These are phyloP conservation scores for Nycteola revayana DNA, from an alignment of 2,888 invertebrate species.

Conservation along the genomic window DNA sequence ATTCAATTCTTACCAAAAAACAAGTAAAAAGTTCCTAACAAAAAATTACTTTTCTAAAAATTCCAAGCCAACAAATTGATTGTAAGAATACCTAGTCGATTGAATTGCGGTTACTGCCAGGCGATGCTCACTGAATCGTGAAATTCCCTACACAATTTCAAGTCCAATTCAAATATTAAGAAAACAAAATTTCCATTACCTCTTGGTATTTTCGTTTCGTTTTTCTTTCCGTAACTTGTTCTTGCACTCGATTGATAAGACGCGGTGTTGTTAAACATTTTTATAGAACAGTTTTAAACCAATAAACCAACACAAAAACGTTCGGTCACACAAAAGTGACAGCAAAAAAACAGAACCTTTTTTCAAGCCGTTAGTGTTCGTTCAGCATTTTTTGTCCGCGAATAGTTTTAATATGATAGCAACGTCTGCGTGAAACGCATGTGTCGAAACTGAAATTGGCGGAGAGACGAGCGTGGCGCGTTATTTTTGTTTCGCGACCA, in stretches of 20 bases:
- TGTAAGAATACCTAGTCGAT: slow-evolving; percentile 46
- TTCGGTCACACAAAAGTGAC: not conserved
- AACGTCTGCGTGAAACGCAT: slow-evolving; percentile 50
- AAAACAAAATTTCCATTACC: slow-evolving; percentile 42
- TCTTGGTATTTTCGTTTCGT: slow-evolving; percentile 37
- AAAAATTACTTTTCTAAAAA: slow-evolving; percentile 29
- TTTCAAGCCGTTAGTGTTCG: slow-evolving; percentile 1
- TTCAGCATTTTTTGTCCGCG: slow-evolving; percentile 32
- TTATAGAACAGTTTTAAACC: not conserved
- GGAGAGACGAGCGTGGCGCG: slow-evolving; percentile 48
- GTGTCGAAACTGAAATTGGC: slow-evolving; percentile 57
- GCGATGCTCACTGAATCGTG: slow-evolving; percentile 39
- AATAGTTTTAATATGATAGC: slow-evolving; percentile 48
- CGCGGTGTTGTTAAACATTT: slow-evolving; percentile 64
- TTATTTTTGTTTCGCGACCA: slow-evolving; percentile 68
- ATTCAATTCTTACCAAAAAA: not conserved
- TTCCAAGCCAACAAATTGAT: slow-evolving; percentile 37
- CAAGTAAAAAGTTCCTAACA: slow-evolving; percentile 10
- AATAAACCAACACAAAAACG: not conserved
- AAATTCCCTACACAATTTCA: slow-evolving; percentile 35
- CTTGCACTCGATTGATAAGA: slow-evolving; percentile 44
- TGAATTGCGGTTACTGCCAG: slow-evolving; percentile 45
- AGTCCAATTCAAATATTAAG: slow-evolving; percentile 24
- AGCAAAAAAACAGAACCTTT: not conserved
- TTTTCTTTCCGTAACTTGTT: slow-evolving; percentile 39